phyloP scores from a whole-genome alignment of 2,888 invertebrate genomes.

The Leuctra nigra region DNA sequence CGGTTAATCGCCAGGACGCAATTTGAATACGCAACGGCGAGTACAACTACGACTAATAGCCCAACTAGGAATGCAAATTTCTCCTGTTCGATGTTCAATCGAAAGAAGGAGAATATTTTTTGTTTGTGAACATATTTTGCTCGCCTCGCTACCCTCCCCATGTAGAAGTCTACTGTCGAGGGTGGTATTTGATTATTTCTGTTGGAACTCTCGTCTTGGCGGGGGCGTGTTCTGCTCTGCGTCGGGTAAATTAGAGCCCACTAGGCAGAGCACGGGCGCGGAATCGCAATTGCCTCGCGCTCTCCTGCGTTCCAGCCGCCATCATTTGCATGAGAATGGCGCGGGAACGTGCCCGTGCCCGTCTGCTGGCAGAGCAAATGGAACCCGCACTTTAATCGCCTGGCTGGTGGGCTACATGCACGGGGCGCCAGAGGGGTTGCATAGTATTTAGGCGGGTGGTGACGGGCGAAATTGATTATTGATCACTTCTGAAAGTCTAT shows the following conservation, averaged over 20 bases:
- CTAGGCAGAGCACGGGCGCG: not conserved
- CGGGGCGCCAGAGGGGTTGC: too few relatives aligned
- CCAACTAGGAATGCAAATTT: not conserved
- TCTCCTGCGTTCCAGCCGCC: not conserved
- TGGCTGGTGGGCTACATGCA: too few relatives aligned
- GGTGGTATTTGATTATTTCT: not conserved
- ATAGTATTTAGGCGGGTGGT: too few relatives aligned
- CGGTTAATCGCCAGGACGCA: not conserved
- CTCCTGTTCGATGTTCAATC: not conserved
- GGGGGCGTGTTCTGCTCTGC: not conserved
- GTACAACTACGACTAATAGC: not conserved
- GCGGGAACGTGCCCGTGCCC: too few relatives aligned
- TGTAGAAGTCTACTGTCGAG: not conserved
- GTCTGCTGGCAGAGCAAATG: too few relatives aligned
- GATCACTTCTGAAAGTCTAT: too few relatives aligned
- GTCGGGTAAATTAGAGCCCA: not conserved
- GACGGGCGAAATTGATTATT: too few relatives aligned
- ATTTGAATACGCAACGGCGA: not conserved
- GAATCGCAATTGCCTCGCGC: not conserved
- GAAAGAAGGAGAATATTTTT: not conserved
- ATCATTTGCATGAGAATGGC: constrained; percentile 18
- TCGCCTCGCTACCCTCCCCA: too few relatives aligned
- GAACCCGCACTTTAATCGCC: too few relatives aligned
- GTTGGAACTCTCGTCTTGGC: not conserved
- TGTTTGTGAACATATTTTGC: not conserved